Evolutionary conservation across 2,797 vertebrate species (phyloP).

Genomic region (Sciurus vulgaris): DNA sequence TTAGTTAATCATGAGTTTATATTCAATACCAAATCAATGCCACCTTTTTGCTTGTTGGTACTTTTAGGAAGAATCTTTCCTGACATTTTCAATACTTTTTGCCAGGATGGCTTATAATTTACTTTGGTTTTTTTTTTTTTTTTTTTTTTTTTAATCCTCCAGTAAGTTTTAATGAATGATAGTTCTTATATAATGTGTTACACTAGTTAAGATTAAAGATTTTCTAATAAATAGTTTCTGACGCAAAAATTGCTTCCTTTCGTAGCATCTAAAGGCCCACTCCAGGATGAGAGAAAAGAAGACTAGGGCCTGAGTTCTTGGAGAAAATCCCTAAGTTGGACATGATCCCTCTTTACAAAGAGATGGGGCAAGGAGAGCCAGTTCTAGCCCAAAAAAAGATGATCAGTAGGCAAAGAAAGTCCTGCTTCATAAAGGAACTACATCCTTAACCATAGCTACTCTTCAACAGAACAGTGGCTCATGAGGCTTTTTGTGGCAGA

Average conservation of each 20-base stretch:
- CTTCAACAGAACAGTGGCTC: accelerated
- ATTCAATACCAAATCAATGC: neutral
- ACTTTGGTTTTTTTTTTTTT: no score
- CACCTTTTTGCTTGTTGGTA: neutral
- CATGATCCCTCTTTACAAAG: neutral
- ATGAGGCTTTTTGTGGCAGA: neutral
- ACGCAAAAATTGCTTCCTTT: no score
- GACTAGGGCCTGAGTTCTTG: neutral
- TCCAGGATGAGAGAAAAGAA: neutral
- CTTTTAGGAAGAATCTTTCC: neutral
- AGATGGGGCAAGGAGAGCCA: neutral
- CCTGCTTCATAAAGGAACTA: neutral
- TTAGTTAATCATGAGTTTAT: neutral
- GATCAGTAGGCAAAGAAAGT: accelerated
- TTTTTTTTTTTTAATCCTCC: no score
- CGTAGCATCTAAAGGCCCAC: no score
- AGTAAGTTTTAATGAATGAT: no score
- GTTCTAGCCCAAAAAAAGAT: neutral
- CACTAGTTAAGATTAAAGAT: no score
- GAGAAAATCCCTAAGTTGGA: neutral
- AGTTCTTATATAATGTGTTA: no score
- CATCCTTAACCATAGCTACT: neutral
- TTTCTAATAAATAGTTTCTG: no score
- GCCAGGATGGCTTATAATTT: neutral
- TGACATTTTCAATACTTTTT: neutral